These are phyloP conservation scores for Microplitis manilae DNA, from an alignment of 2,888 invertebrate genomes.

Conservation along the genomic window DNA sequence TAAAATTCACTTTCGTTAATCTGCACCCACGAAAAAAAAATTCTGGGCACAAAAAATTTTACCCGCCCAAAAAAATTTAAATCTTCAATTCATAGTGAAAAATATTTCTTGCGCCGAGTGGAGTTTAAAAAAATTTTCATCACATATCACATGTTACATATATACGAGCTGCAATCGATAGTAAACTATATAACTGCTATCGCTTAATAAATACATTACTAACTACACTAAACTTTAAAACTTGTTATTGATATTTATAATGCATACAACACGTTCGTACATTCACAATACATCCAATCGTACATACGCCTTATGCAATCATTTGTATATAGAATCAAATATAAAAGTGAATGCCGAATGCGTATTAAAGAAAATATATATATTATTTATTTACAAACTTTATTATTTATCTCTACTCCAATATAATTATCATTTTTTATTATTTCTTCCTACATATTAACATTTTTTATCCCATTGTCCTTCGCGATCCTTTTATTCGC, in stretches of 20 bases:
- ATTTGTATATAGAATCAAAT: background rate
- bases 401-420: too few relatives aligned
- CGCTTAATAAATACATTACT: background rate
- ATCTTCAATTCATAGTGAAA: too few relatives aligned
- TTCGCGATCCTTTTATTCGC: too few relatives aligned
- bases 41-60: too few relatives aligned
- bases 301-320: background rate
- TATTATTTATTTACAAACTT: background rate
- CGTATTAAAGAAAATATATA: background rate
- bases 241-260: background rate
- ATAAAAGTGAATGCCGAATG: background rate
- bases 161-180: background rate
- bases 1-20: too few relatives aligned
- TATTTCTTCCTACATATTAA: too few relatives aligned
- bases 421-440: too few relatives aligned
- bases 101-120: too few relatives aligned
- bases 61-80: too few relatives aligned
- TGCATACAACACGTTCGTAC: constrained; percentile 1
- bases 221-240: background rate
- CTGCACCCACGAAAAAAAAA: too few relatives aligned
- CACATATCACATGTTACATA: background rate
- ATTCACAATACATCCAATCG: background rate
- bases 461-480: too few relatives aligned
- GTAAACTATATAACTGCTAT: background rate
- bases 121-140: background rate